phyloP scores from a whole-genome alignment of 2,797 vertebrate genomes.

The Trichosurus vulpecula region DNA sequence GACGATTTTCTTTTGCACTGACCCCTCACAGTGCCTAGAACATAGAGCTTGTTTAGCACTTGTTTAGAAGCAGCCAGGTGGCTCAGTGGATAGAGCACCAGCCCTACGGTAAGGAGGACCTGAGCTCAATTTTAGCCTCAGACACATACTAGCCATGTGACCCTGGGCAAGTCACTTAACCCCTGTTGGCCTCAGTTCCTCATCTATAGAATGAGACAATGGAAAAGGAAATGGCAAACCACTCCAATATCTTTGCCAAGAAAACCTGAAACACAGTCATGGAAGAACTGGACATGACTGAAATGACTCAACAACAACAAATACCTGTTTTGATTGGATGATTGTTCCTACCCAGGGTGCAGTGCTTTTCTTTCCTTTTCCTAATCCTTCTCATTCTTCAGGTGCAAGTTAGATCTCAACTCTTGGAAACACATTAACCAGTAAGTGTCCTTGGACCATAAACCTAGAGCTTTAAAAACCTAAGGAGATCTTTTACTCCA shows the following conservation, averaged over 20 bases:
- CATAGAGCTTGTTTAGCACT: neutral
- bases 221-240: no score
- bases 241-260: no score
- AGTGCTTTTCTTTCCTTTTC: neutral
- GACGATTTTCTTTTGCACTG: neutral
- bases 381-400: slow-evolving; percentile 14
- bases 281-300: neutral
- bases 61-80: no score
- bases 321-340: neutral
- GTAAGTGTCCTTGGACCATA: neutral
- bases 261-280: no score
- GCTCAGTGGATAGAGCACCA: no score
- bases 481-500: neutral
- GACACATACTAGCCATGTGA: no score
- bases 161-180: no score
- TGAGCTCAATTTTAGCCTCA: no score
- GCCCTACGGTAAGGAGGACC: no score
- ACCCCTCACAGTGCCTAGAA: neutral
- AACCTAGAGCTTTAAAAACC: neutral
- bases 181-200: no score
- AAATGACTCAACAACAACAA: neutral
- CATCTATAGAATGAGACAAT: no score
- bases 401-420: neutral
- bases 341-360: neutral
- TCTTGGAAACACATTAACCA: neutral